These are phyloP conservation scores for Drosophila stalkeri DNA, from an alignment of 2,888 invertebrate genomes.

Conservation along the genomic window DNA sequence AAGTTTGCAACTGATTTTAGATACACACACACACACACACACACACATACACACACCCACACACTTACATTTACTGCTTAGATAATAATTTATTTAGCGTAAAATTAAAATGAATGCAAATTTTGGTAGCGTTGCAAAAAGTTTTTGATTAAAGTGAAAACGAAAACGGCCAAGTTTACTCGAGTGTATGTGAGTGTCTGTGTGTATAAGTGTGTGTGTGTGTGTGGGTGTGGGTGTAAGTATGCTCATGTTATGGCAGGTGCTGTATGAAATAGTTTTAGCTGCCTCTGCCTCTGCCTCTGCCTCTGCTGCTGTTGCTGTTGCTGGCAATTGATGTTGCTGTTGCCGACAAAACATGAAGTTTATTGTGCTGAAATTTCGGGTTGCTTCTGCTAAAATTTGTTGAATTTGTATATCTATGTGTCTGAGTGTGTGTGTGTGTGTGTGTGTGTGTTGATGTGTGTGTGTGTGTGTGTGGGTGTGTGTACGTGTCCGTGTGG, in stretches of 20 bases:
- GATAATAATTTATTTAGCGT: constrained; percentile 80
- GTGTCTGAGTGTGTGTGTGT: not conserved
- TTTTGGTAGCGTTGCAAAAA: constrained; percentile 67
- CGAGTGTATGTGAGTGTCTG: constrained; percentile 12
- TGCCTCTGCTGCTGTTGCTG: constrained; percentile 51
- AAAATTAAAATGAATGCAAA: constrained; percentile 79
- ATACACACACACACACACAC: constrained; percentile 15
- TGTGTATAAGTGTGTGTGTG: not conserved
- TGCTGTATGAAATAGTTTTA: constrained; percentile 66
- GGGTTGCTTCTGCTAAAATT: constrained; percentile 33
- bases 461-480: not conserved
- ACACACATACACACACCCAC: constrained; percentile 20
- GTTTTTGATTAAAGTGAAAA: constrained; percentile 80
- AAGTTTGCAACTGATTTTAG: constrained; percentile 29
- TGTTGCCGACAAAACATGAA: constrained; percentile 52
- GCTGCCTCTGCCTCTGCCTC: constrained; percentile 48
- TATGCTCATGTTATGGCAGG: constrained; percentile 68
- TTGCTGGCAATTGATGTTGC: constrained; percentile 17
- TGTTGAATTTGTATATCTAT: constrained; percentile 27
- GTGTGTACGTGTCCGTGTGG: constrained; percentile 8
- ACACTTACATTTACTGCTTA: constrained; percentile 45
- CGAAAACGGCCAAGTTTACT: constrained; percentile 70
- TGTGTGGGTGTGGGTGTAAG: constrained; percentile 9
- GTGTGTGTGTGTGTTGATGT: not conserved
- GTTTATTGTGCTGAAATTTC: constrained; percentile 68